Percentiles rank a stretch among this genome's conserved stretches.
These are phyloP conservation scores for Synanceia verrucosa DNA, from an alignment of 2,797 vertebrate species.

Conservation along the genomic window DNA sequence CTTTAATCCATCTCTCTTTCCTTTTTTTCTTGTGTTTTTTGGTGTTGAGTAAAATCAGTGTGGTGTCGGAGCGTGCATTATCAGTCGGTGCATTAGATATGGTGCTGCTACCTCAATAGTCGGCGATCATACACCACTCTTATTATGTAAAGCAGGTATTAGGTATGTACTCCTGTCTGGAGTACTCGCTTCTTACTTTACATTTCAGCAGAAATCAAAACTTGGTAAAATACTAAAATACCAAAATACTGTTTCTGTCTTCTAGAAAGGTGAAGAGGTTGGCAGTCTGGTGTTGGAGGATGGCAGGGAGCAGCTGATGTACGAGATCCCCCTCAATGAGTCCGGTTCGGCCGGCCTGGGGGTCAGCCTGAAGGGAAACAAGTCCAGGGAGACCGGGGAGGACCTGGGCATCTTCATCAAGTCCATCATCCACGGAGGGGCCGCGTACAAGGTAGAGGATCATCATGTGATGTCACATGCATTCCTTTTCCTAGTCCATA, in stretches of 20 bases:
- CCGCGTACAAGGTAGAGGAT: constrained; percentile 91
- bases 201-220: neutral
- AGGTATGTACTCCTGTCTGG: constrained; percentile 12
- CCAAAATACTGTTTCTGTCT: neutral
- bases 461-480: too few relatives aligned
- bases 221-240: neutral
- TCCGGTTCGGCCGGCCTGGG: constrained; percentile 94
- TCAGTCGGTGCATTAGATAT: constrained; percentile 30
- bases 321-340: constrained; percentile 96
- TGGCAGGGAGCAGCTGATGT: constrained; percentile 91
- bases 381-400: constrained; percentile 91
- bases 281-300: constrained; percentile 75
- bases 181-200: neutral
- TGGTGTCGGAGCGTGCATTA: constrained; percentile 32
- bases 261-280: constrained; percentile 88
- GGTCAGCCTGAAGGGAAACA: constrained; percentile 96
- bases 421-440: constrained; percentile 94
- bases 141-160: constrained; percentile 41
- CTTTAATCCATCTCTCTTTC: constrained; percentile 37
- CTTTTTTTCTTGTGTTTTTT: constrained; percentile 9
- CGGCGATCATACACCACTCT: constrained; percentile 22
- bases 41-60: constrained; percentile 28
- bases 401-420: constrained; percentile 99
- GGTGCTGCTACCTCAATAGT: constrained; percentile 18
- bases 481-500: too few relatives aligned